Evolutionary conservation across 2,797 vertebrate genomes (phyloP).

Genomic region (Tarsius wallacei): DNA sequence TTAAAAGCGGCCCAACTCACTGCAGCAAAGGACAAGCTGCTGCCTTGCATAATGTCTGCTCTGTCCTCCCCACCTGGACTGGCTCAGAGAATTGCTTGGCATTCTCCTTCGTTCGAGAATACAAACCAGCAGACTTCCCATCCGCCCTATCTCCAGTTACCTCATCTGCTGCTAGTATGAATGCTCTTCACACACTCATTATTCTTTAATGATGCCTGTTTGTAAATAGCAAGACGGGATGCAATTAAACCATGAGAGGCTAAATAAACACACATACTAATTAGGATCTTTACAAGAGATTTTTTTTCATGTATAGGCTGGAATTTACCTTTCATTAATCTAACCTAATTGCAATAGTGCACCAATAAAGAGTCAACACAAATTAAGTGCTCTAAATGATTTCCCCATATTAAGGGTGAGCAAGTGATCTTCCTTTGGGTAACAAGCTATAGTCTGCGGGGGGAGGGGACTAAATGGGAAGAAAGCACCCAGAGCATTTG

Average conservation of each 20-base stretch:
- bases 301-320: conserved; percentile 87
- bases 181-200: conserved; percentile 85
- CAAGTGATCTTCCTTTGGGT: conserved; percentile 56
- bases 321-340: conserved; percentile 94
- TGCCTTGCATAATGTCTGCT: background rate
- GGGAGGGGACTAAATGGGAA: background rate
- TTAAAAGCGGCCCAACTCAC: background rate
- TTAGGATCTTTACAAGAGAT: conserved; percentile 91
- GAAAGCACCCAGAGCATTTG: background rate
- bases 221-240: conserved; percentile 93
- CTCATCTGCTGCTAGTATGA: conserved; percentile 74
- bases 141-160: background rate
- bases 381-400: conserved; percentile 88
- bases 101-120: background rate
- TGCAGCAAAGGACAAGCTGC: conserved; percentile 72
- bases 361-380: conserved; percentile 89
- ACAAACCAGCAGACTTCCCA: conserved; percentile 3
- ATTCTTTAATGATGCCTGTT: conserved; percentile 92
- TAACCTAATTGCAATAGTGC: conserved; percentile 92
- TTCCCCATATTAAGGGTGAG: conserved; percentile 71
- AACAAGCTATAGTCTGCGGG: background rate
- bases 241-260: conserved; percentile 93
- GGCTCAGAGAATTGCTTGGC: background rate
- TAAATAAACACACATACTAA: conserved; percentile 92
- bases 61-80: background rate